phyloP scores from a whole-genome alignment of 2,113 vertebrate species.

The Pseudopodoces humilis region DNA sequence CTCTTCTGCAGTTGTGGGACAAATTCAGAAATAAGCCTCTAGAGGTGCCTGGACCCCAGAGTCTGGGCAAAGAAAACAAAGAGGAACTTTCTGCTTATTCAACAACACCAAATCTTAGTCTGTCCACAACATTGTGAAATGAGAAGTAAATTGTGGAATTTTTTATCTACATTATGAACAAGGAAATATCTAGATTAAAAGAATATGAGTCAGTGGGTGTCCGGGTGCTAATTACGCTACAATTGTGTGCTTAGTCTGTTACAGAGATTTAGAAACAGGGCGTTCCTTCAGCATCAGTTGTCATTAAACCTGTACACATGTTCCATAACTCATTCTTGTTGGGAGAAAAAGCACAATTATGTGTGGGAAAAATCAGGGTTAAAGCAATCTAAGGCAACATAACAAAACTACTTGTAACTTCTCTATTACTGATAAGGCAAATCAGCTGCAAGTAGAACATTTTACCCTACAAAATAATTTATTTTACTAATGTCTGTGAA shows the following conservation, averaged over 20 bases:
- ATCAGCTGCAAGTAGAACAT: not conserved
- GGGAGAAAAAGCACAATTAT: not conserved
- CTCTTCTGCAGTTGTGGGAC: not conserved
- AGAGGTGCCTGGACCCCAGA: not conserved
- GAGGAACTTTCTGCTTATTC: not conserved
- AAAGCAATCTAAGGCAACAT: not conserved
- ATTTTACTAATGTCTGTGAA: not conserved
- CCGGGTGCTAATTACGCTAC: not conserved
- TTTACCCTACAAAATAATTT: not conserved
- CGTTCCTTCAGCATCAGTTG: not conserved
- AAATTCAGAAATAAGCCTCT: not conserved
- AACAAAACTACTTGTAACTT: not conserved
- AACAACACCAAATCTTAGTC: not conserved
- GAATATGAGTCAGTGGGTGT: too few species aligned
- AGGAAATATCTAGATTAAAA: not conserved
- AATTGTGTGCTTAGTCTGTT: not conserved
- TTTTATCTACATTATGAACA: not conserved
- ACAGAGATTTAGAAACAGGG: not conserved
- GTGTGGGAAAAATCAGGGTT: not conserved
- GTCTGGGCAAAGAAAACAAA: not conserved
- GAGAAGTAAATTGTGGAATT: not conserved
- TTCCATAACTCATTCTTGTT: not conserved
- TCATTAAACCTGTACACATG: not conserved
- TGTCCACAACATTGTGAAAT: fast-evolving
- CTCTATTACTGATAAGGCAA: not conserved